phyloP scores from a whole-genome alignment of 2,113 vertebrate genomes.

The Malurus elegans region DNA sequence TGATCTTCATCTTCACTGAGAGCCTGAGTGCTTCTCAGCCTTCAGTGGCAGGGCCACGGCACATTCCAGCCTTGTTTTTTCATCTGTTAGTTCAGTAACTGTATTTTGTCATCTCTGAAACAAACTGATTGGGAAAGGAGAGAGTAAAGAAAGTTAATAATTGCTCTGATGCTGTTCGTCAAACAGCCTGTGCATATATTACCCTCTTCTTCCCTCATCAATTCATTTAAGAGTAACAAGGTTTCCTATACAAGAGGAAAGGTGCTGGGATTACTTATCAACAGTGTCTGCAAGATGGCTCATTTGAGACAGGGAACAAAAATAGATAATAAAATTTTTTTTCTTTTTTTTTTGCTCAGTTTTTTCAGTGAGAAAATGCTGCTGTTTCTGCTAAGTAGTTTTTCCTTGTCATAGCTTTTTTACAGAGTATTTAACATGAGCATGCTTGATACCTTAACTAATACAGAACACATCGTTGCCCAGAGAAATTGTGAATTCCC shows the following conservation, averaged over 20 bases:
- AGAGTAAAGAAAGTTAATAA: not conserved
- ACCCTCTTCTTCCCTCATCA: not conserved
- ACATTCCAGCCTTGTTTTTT: not conserved
- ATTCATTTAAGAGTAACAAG: not conserved
- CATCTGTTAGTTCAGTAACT: not conserved
- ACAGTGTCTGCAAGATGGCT: not conserved
- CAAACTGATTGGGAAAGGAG: not conserved
- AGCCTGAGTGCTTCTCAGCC: not conserved
- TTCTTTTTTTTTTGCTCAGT: not conserved
- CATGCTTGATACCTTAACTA: not conserved
- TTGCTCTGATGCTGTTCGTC: not conserved
- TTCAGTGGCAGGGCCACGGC: fast-evolving
- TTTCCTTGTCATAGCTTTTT: not conserved
- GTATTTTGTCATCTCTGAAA: not conserved
- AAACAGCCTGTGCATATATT: not conserved
- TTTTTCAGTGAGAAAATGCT: not conserved
- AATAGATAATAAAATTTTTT: not conserved
- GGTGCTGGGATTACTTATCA: not conserved
- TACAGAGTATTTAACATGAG: not conserved
- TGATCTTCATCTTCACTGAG: not conserved
- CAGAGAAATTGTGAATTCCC: not conserved
- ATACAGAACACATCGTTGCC: not conserved
- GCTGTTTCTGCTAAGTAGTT: not conserved
- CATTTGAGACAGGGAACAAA: not conserved
- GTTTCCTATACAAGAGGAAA: not conserved